Base-by-base conservation (phyloP, 2,113 vertebrate genomes). In the Coreoperca whiteheadi region DNA sequence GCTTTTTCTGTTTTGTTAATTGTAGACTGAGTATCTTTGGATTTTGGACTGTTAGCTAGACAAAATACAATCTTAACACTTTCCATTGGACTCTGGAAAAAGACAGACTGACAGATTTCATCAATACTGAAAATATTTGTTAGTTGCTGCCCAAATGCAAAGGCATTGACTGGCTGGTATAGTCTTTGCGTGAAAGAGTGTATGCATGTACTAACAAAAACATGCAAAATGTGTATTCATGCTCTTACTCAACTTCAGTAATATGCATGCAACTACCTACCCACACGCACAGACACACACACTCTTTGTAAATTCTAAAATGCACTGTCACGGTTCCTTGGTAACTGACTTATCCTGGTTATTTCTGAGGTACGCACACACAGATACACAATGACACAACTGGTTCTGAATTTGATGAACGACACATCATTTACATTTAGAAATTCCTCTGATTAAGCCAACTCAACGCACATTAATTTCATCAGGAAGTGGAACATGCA, bases 311-410 rank as follows among this genome's bases (percentile, higher is more conserved):
- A 70, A 77, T 71, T 11, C 30, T 18, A 56, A 68, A 75, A 86
- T 71, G 30, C 71, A 68, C 67, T 20, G 77, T 87, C 77, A 82
- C 20, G 7, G 56, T 85, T 77, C 79, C 69, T 68, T 73, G 43
- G 70, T 76, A 79, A 82, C 39, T 23, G 60, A 51, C 74, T 83
- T 78, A 71, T 63, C 11, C 63, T 48, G 63, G 30, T 72, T 77
- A 76, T 77, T 81, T 84, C 34, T 56, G 64, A 63, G 39, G 18
- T 6, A 12, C 8, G 10, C 14, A 66, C 61, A 23, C 23, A 64
- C 39, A 11, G 8, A 51, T 23, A 60, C 50, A 60, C 4, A 84
- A 0, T 8, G 23, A 61, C 32, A 68, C 14, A 74, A 67, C 37
- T 69, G 30, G 50, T 57, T 68, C 23, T 0, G 25, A 77, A 73